These are phyloP conservation scores for Platalea minor DNA, from an alignment of 2,797 vertebrate genomes.

Conservation along the genomic window DNA sequence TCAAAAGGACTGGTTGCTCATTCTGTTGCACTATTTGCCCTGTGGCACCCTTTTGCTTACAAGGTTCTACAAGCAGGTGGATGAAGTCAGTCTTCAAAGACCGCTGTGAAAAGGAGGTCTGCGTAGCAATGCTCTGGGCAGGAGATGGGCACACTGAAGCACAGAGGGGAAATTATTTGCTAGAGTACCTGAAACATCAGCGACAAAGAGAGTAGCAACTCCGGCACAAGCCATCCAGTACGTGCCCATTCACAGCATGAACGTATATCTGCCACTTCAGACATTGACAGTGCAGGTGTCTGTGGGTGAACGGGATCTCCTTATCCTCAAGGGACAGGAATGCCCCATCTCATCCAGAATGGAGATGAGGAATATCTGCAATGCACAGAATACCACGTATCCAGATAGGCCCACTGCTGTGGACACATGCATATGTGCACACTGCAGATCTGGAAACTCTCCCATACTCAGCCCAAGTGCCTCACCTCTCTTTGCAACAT, in stretches of 20 bases:
- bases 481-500: not conserved
- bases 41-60: not conserved
- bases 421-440: too few species aligned
- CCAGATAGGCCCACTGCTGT: not conserved
- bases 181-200: not conserved
- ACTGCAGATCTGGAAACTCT: not conserved
- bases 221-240: not conserved
- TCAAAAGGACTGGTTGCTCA: not conserved
- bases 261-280: not conserved
- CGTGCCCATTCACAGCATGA: not conserved
- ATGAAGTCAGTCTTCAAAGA: not conserved
- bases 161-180: not conserved
- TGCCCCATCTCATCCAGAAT: not conserved
- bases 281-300: not conserved
- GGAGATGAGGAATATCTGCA: not conserved
- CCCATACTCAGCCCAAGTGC: not conserved
- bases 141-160: not conserved
- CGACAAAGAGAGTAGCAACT: not conserved
- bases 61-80: not conserved
- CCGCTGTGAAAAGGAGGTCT: not conserved
- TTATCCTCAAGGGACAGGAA: not conserved
- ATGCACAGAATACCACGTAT: not conserved
- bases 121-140: not conserved
- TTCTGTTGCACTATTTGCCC: not conserved
- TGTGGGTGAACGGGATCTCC: not conserved